Percentiles rank a stretch among this genome's conserved stretches.
Conservation (phyloP, 2,888 invertebrate species). For the Augochlorella aurata region DNA sequence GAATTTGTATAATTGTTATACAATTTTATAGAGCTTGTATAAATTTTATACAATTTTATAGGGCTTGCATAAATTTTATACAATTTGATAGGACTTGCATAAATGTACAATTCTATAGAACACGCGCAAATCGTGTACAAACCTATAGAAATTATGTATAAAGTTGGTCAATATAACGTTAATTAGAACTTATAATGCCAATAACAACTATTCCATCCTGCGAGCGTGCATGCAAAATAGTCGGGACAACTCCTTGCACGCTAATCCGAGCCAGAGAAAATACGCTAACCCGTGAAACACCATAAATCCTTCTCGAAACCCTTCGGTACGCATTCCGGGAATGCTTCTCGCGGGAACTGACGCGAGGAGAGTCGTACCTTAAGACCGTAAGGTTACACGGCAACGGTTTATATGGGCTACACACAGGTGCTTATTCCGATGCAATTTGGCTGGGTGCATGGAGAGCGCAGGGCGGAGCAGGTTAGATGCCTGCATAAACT, state of each 20-base stretch:
- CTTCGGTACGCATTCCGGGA: slow-evolving; percentile 25
- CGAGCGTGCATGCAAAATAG: neutral
- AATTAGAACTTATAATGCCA: no score
- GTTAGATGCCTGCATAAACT: slow-evolving; percentile 23
- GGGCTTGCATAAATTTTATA: no score
- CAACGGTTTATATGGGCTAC: slow-evolving; percentile 17
- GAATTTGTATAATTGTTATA: no score
- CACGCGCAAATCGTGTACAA: no score
- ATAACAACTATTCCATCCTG: neutral
- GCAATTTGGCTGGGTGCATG: slow-evolving; percentile 48
- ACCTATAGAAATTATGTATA: no score
- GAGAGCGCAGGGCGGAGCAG: slow-evolving; percentile 25
- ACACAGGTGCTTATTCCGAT: slow-evolving; percentile 47
- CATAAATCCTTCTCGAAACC: slow-evolving; percentile 29
- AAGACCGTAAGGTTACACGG: slow-evolving; percentile 24
- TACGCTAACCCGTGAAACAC: slow-evolving; percentile 8
- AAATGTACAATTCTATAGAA: no score
- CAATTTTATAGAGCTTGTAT: no score
- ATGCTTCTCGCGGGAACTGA: slow-evolving; percentile 18
- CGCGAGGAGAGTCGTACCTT: slow-evolving; percentile 37
- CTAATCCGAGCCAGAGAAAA: neutral
- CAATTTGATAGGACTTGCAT: no score
- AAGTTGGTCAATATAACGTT: no score
- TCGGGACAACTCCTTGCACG: neutral
- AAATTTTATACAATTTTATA: no score